These are phyloP conservation scores for Eumerus sabulonum DNA, from an alignment of 2,888 invertebrate species.

Conservation along the genomic window DNA sequence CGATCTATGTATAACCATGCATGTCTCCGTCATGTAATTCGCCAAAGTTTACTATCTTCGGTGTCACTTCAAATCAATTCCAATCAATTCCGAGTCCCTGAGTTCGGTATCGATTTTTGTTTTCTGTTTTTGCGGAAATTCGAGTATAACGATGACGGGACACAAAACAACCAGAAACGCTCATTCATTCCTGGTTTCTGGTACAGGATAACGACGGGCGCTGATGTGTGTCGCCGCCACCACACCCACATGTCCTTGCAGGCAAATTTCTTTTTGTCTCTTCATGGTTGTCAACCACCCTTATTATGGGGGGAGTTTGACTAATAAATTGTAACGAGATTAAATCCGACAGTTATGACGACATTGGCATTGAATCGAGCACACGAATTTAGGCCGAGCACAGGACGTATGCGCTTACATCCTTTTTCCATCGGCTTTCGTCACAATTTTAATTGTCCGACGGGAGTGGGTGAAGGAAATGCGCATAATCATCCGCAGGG, in stretches of 20 bases:
- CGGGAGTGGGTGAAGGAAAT: constrained; percentile 13
- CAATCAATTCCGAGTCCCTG: constrained; percentile 64
- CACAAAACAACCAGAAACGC: constrained; percentile 61
- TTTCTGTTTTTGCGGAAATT: constrained; percentile 48
- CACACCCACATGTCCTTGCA: constrained; percentile 26
- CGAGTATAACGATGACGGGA: constrained; percentile 36
- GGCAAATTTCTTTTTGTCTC: constrained; percentile 5
- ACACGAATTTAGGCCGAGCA: constrained; percentile 58
- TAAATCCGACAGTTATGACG: constrained; percentile 72
- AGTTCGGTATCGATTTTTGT: constrained; percentile 59
- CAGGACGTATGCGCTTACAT: neutral
- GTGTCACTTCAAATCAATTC: constrained; percentile 66
- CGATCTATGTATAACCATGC: constrained; percentile 33
- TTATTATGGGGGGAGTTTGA: neutral
- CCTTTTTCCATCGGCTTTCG: neutral
- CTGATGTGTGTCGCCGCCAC: neutral
- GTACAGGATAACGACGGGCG: neutral
- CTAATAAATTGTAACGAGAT: constrained; percentile 70
- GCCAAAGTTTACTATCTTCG: constrained; percentile 66
- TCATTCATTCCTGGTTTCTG: constrained; percentile 33
- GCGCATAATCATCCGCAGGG: constrained; percentile 58
- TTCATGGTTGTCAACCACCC: constrained; percentile 29
- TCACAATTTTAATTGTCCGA: neutral
- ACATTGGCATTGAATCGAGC: constrained; percentile 72
- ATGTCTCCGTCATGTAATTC: constrained; percentile 67